Percentiles rank a stretch among this genome's conserved stretches.
These are phyloP conservation scores for Monarcha castaneiventris DNA, from an alignment of 2,113 vertebrate genomes.

Conservation along the genomic window DNA sequence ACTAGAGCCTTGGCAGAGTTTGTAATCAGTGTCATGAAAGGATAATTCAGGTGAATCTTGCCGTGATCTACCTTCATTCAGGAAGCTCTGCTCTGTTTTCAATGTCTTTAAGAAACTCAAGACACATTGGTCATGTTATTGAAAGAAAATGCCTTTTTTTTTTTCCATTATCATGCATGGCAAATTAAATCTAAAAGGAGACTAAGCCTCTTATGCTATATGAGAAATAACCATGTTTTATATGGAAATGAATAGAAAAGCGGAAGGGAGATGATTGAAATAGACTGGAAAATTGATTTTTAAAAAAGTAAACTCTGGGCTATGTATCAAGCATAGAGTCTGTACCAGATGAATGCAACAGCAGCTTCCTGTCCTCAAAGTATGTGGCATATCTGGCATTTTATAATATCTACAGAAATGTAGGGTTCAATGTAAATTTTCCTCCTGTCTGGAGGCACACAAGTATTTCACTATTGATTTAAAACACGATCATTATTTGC, in stretches of 20 bases:
- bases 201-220: not conserved
- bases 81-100: not conserved
- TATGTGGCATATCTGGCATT: not conserved
- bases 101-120: not conserved
- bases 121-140: fast-evolving
- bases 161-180: not conserved
- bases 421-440: not conserved
- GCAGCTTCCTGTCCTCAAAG: not conserved
- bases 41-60: not conserved
- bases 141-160: not conserved
- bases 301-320: not conserved
- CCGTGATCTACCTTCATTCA: not conserved
- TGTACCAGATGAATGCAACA: not conserved
- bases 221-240: not conserved
- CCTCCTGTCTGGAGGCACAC: not conserved
- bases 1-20: not conserved
- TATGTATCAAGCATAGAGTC: not conserved
- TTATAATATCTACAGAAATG: not conserved
- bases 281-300: not conserved
- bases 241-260: not conserved
- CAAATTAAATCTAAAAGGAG: not conserved
- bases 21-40: not conserved
- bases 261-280: not conserved
- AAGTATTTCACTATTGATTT: not conserved
- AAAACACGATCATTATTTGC: not conserved